These are phyloP conservation scores for Ladona fulva DNA, from an alignment of 1,140 invertebrate species.

Conservation along the genomic window DNA sequence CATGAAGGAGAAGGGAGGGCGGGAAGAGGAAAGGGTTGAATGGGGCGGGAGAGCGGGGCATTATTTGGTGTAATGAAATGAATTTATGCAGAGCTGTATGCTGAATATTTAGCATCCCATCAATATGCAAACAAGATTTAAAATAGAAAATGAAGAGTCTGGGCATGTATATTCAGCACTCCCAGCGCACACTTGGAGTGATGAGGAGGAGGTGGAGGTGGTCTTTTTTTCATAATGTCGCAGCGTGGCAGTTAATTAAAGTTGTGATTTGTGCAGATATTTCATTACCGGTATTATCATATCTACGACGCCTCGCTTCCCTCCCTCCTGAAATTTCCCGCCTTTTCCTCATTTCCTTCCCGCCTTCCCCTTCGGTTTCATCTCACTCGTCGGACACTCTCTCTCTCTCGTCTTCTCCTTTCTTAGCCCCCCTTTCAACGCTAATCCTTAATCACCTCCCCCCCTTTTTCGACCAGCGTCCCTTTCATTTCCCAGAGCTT, in stretches of 20 bases:
- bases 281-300: slow-evolving; percentile 17
- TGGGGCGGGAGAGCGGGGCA: slow-evolving; percentile 38
- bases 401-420: neutral
- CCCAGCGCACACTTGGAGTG: neutral
- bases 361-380: neutral
- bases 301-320: slow-evolving; percentile 11
- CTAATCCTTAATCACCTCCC: neutral
- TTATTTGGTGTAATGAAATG: slow-evolving; percentile 56
- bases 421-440: neutral
- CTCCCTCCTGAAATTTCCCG: too few relatives aligned
- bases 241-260: slow-evolving; percentile 17
- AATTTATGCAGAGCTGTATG: slow-evolving; percentile 47
- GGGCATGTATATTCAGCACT: slow-evolving; percentile 10
- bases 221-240: slow-evolving; percentile 17
- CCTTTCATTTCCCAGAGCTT: neutral
- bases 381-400: neutral
- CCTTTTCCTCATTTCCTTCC: neutral
- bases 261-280: slow-evolving; percentile 18
- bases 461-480: neutral
- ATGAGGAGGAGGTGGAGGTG: neutral
- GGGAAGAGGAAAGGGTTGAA: slow-evolving; percentile 34
- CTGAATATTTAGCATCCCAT: slow-evolving; percentile 15
- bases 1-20: slow-evolving; percentile 39
- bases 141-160: slow-evolving; percentile 17
- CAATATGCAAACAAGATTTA: slow-evolving; percentile 17